Percentiles rank a stretch among this genome's conserved stretches.
Conservation (phyloP, 2,888 invertebrate genomes). For the Gibbula magus region DNA sequence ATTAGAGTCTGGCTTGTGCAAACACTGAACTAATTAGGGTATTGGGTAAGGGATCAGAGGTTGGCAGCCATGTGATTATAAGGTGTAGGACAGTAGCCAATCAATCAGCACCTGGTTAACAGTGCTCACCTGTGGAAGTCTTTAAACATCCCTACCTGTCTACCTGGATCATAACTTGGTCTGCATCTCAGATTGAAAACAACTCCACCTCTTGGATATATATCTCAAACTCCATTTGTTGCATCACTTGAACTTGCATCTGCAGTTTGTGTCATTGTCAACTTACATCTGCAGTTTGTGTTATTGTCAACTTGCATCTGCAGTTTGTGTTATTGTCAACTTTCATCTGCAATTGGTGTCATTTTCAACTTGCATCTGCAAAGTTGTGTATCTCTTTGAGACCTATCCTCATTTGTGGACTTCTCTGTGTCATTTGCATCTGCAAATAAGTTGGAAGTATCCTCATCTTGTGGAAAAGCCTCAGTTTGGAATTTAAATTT, state of each 20-base stretch:
- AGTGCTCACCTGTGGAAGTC: background rate
- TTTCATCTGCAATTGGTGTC: too few species aligned
- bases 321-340: too few species aligned
- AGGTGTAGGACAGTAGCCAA: background rate
- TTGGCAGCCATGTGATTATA: background rate
- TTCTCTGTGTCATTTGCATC: too few species aligned
- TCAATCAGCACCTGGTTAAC: background rate
- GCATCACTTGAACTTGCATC: background rate
- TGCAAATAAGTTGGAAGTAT: too few species aligned
- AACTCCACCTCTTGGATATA: background rate
- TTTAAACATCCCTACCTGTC: background rate
- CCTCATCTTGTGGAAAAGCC: too few species aligned
- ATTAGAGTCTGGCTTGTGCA: slow-evolving; percentile 17
- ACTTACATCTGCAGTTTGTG: background rate
- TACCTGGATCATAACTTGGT: background rate
- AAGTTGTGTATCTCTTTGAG: too few species aligned
- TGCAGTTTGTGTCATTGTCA: too few species aligned
- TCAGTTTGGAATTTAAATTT: too few species aligned
- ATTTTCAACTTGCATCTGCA: too few species aligned
- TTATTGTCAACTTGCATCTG: too few species aligned
- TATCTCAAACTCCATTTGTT: background rate
- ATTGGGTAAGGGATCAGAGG: background rate
- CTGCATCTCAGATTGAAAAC: background rate
- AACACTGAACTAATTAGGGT: slow-evolving; percentile 9
- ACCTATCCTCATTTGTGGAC: too few species aligned